These are phyloP conservation scores for Pterostichus madidus DNA, from an alignment of 2,888 invertebrate species.

Conservation along the genomic window DNA sequence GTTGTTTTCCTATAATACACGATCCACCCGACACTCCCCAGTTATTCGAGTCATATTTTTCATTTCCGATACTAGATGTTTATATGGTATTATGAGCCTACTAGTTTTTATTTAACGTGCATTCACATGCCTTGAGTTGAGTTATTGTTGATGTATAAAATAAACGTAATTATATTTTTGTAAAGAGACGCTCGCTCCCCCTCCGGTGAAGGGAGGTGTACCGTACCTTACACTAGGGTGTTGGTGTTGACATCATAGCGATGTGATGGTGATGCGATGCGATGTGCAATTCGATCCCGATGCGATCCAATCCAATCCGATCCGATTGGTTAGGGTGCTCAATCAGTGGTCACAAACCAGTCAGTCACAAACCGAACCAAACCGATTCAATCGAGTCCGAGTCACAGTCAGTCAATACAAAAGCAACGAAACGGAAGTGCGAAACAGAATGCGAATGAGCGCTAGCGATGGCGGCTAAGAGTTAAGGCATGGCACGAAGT, in stretches of 20 bases:
- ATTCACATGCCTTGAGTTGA: slow-evolving; percentile 65
- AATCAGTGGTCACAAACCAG: slow-evolving; percentile 14
- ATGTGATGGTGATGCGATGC: slow-evolving; percentile 68
- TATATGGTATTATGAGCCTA: slow-evolving; percentile 61
- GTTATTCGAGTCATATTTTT: slow-evolving; percentile 53
- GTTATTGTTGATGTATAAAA: slow-evolving; percentile 62
- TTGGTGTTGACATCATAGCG: slow-evolving; percentile 62
- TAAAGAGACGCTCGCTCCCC: slow-evolving; percentile 66
- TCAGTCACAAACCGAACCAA: slow-evolving; percentile 27
- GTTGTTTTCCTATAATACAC: slow-evolving; percentile 55
- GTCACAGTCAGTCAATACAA: slow-evolving; percentile 22
- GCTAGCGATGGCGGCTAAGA: slow-evolving; percentile 36
- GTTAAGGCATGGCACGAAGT: slow-evolving; percentile 36
- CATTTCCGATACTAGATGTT: slow-evolving; percentile 56
- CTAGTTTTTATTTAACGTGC: slow-evolving; percentile 67
- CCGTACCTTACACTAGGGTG: slow-evolving; percentile 65
- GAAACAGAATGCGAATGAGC: slow-evolving; percentile 15
- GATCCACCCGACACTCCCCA: slow-evolving; percentile 54
- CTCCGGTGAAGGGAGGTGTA: slow-evolving; percentile 66
- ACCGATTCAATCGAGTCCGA: slow-evolving; percentile 18
- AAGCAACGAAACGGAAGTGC: slow-evolving; percentile 3
- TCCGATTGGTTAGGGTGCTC: slow-evolving; percentile 56
- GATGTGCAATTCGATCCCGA: slow-evolving; percentile 60
- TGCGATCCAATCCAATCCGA: slow-evolving; percentile 53
- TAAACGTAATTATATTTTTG: slow-evolving; percentile 66